Evolutionary conservation across 2,888 invertebrate species (phyloP), one percentile per base, ranked within the genome.

Genomic region (Chloromyia formosa): DNA sequence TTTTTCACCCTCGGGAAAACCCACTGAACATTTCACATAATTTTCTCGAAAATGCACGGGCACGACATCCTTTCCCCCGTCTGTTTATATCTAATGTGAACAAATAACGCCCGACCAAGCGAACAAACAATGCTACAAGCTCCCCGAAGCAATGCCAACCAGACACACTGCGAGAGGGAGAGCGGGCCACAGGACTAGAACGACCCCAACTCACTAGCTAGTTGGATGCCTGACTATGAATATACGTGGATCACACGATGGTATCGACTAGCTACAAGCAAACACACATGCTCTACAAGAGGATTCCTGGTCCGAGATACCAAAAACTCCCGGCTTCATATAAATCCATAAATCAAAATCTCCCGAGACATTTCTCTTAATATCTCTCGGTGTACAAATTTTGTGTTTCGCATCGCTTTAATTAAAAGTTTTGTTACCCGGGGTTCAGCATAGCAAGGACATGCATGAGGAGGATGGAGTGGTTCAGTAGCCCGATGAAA

Each of bases 291-390:
- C 27, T 35, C 27, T 7, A 35, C 27, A 35, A 35, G 27, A 35
- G 27, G 27, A 35, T 35, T 35, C 27, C 7, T 35, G 27, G 27
- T 35, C 27, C 27, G 27, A 62, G 16, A n/a, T 12, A 1, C 27
- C 40, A 62, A 40, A 62, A 35, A 23, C 68, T 53, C 53, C 45
- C 53, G 53, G 68, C 27, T 69, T 69, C 68, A 49, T 69, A 69
- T n/a, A 69, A 69, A 69, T 69, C 54, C 68, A 69, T 69, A 69
- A 69, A 69, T 69, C 68, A 69, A 69, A 69, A 69, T 69, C 68
- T 69, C 68, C 23, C 53, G 68, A 54, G 68, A 69, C 54, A 54
- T 69, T 69, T 69, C 54, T 54, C 68, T 27, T 69, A 69, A 69
- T 69, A 69, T 53, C 53, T 18, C 68, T 35, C 27, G 27, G 27